Base-by-base conservation (phyloP, 1,140 invertebrate genomes). In the Drosophila setifemur region DNA sequence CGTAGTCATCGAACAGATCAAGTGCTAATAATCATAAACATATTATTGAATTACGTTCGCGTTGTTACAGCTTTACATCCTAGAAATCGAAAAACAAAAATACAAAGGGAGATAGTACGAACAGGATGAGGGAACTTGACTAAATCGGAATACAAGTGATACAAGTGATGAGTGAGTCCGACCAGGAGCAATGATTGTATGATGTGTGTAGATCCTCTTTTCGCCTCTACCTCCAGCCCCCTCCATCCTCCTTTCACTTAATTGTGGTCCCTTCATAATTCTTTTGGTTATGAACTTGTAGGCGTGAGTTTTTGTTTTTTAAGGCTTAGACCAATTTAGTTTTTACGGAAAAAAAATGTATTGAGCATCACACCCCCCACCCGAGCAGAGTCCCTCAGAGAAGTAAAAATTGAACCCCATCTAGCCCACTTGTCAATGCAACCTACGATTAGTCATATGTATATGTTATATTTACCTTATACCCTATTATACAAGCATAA, bases 351-450 rank as follows among this genome's bases (percentile, higher is more conserved):
- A 60, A 18, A 31, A 48, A 78, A 53, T 60, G 75, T 78, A 78
- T 79, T 79, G 63, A 74, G 71, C 55, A 74, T 64, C 57, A 64
- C 60, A 52, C 60, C 60, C 60, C 58, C 60, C 60, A 63, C 60
- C 60, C 58, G n/a, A 26, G 16, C 52, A 11, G 2, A n/a, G n/a
- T n/a, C n/a, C 21, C 49, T 19, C n/a, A 26, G 8, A 37, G 3
- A 48, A 57, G 4, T 21, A n/a, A 60, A 53, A 18, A 28, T 9
- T 14, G 11, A 11, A 25, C 57, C 52, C 21, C 21, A 43, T 33
- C 31, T 21, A 48, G 18, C 48, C 42, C 40, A 47, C 49, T 54
- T 50, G 54, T 71, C 74, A 83, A 83, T 86, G 70, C 79, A 85
- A 55, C 55, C 11, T 45, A 69, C 33, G 29, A 69, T 81, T 72